These are phyloP conservation scores for Dunckerocampus dactyliophorus DNA, from an alignment of 2,113 vertebrate species.

Conservation along the genomic window DNA sequence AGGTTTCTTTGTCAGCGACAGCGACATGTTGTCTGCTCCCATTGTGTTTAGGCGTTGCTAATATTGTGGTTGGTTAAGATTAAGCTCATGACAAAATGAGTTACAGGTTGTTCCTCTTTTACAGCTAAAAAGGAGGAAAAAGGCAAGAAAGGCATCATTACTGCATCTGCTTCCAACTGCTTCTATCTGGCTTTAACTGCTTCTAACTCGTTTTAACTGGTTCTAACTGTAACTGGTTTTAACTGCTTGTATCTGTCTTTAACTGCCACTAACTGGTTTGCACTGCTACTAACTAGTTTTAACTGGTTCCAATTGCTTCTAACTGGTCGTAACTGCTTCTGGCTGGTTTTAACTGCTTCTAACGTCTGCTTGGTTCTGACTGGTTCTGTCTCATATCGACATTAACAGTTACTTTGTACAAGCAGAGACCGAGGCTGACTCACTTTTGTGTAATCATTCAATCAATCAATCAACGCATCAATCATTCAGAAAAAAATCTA, in stretches of 20 bases:
- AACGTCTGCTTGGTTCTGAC: neutral
- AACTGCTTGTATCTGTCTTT: neutral
- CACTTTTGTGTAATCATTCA: neutral
- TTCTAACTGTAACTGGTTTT: neutral
- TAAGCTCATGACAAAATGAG: too few relatives aligned
- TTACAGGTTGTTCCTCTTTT: constrained; percentile 5
- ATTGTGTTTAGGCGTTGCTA: neutral
- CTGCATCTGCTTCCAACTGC: neutral
- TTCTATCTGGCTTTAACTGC: neutral
- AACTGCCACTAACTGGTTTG: neutral
- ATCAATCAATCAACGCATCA: neutral
- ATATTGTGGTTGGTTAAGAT: neutral
- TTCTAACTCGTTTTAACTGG: neutral
- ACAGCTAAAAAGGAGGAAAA: constrained; percentile 67
- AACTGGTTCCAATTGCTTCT: neutral
- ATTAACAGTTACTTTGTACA: too few relatives aligned
- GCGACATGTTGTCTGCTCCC: neutral
- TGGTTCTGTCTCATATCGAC: neutral
- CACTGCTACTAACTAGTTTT: neutral
- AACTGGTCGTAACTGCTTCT: neutral
- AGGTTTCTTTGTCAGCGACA: constrained; percentile 15
- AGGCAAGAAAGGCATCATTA: constrained; percentile 51
- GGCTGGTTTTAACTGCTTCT: neutral
- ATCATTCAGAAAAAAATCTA: neutral
- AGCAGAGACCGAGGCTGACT: too few relatives aligned